phyloP scores from a whole-genome alignment of 2,113 vertebrate genomes.

The Propithecus coquereli region DNA sequence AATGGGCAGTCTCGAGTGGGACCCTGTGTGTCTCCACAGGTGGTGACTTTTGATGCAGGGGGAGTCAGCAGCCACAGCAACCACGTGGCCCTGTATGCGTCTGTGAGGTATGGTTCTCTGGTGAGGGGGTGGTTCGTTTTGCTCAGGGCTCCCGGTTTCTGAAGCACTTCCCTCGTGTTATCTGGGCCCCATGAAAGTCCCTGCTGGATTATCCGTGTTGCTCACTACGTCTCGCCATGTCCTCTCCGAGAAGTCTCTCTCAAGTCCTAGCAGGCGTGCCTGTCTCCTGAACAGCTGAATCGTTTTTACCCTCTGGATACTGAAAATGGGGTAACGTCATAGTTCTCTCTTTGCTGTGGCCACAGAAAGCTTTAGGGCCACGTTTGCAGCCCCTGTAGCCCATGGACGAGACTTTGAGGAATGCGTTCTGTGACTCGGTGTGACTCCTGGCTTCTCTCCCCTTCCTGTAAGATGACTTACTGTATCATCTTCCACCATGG shows the following conservation, averaged over 20 bases:
- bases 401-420: not conserved
- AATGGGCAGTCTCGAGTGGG: not conserved
- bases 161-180: not conserved
- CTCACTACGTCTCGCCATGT: not conserved
- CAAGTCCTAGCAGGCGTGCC: not conserved
- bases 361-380: not conserved
- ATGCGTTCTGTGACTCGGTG: not conserved
- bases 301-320: not conserved
- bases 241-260: not conserved
- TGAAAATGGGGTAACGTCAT: not conserved
- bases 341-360: not conserved
- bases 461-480: not conserved
- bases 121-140: not conserved
- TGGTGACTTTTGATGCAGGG: constrained; percentile 93
- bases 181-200: not conserved
- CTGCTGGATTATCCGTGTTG: not conserved
- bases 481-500: not conserved
- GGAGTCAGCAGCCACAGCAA: constrained; percentile 96
- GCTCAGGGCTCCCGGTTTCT: not conserved
- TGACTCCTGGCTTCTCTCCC: not conserved
- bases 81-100: constrained; percentile 87
- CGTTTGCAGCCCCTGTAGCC: not conserved
- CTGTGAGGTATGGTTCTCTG: constrained; percentile 86
- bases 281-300: not conserved
- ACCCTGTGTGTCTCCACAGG: constrained; percentile 81